Base-by-base conservation (phyloP, 2,797 vertebrate species). In the Rhincodon typus region DNA sequence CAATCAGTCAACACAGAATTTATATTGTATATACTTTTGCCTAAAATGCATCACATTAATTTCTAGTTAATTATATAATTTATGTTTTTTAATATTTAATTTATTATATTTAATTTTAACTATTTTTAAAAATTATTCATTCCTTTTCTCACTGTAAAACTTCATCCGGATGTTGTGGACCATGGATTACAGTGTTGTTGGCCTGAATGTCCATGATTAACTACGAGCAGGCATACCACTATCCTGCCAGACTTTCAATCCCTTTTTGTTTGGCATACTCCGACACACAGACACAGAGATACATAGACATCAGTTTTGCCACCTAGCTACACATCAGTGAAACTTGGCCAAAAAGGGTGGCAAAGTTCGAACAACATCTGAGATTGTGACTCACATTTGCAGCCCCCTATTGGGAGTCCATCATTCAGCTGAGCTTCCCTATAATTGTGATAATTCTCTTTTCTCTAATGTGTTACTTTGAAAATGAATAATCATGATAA, bases 401-500 rank as follows among this genome's bases (percentile, higher is more conserved):
- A 42, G n/a, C 90, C 34, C 88, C 90, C 62, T 25, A 93, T 25
- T 69, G 90, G n/a, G 90, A 93, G 62, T 93, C 66, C 66, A 93
- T 93, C 90, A 93, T 93, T 93, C 90, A 69, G 66, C n/a, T 27
- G 66, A 13, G 66, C 66, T 93, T 93, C 90, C 90, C 90, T 93
- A 42, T 93, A 93, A 93, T 69, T 93, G 90, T 93, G 66, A 69
- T 93, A 93, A 93, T 93, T 93, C 90, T 93, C 90, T 42, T 69
- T 69, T 69, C 90, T 93, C 38, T 67, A 93, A 93, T 93, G 90
- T 69, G 66, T 67, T 67, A 93, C 90, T 69, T 93, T 93, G 42
- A 69, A 93, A 93, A 93, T 93, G n/a, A 69, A 93, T 93, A 93
- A 93, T 91, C 88, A 91, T 66, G 88, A 91, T 62, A 91, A 91